Evolutionary conservation across 53 echinoderm and acorn worm species (phyloP).

Genomic region (Zoroaster sp.): DNA sequence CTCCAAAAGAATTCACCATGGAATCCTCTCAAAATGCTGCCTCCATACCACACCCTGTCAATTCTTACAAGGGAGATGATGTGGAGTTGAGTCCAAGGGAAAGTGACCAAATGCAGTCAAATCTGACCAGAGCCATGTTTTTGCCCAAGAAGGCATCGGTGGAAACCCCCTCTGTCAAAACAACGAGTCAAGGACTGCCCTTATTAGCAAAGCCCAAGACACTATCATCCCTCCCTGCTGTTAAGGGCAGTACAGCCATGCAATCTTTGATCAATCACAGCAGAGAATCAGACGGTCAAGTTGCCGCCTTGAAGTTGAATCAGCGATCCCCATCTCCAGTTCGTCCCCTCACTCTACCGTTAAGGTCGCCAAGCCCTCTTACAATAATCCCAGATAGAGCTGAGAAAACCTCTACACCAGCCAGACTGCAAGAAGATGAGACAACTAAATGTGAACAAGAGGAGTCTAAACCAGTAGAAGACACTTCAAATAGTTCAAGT

Average conservation of each 20-base stretch:
- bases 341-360: constrained; percentile 11
- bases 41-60: background rate
- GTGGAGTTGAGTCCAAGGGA: background rate
- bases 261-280: background rate
- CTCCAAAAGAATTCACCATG: constrained; percentile 18
- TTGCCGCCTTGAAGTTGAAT: background rate
- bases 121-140: constrained; percentile 42
- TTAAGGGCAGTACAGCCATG: background rate
- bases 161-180: background rate
- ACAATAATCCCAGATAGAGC: background rate
- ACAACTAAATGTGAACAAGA: background rate
- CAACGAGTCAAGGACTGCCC: background rate
- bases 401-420: background rate
- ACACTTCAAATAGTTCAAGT: background rate
- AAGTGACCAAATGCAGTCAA: background rate
- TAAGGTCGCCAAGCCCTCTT: constrained; percentile 21
- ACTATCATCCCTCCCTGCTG: background rate
- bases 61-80: background rate
- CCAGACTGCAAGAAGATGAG: background rate
- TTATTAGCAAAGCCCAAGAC: background rate
- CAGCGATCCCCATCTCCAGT: constrained; percentile 19
- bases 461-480: background rate
- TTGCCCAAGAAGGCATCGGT: background rate
- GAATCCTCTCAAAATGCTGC: background rate
- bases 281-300: background rate